phyloP scores from a whole-genome alignment of 2,888 invertebrate species.

The Limnephilus rhombicus region DNA sequence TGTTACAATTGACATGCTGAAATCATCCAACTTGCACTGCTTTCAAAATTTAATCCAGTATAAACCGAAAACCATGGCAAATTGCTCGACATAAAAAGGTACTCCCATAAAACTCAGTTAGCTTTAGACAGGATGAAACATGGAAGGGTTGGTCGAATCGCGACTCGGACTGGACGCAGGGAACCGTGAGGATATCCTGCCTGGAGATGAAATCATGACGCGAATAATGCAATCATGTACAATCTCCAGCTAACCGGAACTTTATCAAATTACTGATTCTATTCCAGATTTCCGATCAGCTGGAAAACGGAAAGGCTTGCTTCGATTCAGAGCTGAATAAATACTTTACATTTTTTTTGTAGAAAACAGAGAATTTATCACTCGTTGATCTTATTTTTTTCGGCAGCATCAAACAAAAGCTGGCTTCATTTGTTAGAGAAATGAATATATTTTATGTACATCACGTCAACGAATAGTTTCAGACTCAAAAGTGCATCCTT shows the following conservation, averaged over 20 bases:
- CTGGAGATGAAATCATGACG: constrained; percentile 24
- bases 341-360: neutral
- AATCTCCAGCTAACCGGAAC: constrained; percentile 29
- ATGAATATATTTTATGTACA: too few species aligned
- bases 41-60: neutral
- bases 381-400: neutral
- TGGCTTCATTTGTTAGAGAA: too few species aligned
- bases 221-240: constrained; percentile 28
- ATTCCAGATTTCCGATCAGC: neutral
- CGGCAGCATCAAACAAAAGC: neutral
- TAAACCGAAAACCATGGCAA: neutral
- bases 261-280: constrained; percentile 10
- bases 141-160: neutral
- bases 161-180: neutral
- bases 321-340: neutral
- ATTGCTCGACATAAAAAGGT: neutral
- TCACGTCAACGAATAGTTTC: too few species aligned
- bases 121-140: neutral
- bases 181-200: constrained; percentile 21
- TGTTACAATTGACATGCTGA: neutral
- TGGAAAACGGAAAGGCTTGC: neutral
- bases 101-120: neutral
- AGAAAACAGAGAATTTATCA: neutral
- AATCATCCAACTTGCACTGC: neutral
- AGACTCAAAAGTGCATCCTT: too few species aligned